phyloP scores from a whole-genome alignment of 2,888 invertebrate species.

The Ypsolopha scabrella region DNA sequence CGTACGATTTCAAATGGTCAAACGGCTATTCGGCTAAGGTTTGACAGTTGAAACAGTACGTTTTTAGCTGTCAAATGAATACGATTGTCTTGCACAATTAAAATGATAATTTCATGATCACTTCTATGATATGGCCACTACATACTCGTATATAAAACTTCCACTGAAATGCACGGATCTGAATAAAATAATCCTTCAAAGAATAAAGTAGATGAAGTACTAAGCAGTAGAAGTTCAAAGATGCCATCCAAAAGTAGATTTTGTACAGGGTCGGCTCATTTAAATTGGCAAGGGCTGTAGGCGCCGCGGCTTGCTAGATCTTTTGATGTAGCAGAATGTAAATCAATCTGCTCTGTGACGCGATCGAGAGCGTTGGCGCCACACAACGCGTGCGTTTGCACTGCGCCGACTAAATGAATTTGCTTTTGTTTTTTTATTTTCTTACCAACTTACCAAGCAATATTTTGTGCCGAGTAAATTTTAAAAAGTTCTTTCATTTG shows the following conservation, averaged over 20 bases:
- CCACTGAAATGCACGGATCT: no score
- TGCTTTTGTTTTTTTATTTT: neutral
- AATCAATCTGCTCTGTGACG: conserved; percentile 18
- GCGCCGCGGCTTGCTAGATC: neutral
- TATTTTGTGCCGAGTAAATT: neutral
- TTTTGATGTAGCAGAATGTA: conserved; percentile 12
- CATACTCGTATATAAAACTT: no score
- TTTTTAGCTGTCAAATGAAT: no score
- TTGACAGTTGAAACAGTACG: no score
- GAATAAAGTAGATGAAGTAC: no score
- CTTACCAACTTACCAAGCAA: neutral
- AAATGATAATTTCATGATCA: no score
- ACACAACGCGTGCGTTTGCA: conserved; percentile 5
- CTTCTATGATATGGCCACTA: no score
- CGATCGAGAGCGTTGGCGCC: conserved; percentile 15
- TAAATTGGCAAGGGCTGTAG: neutral
- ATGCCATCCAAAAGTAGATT: neutral
- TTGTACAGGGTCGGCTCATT: neutral
- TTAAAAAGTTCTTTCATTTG: no score
- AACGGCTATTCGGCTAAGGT: no score
- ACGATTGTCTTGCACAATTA: no score
- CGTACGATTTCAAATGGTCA: no score
- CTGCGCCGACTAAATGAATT: neutral
- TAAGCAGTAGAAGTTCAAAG: neutral
- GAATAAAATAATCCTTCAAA: no score